A percentile compares a stretch with the other conserved stretches of the same genome.
These are phyloP conservation scores for Percina caprodes DNA, from an alignment of 2,113 vertebrate species.

Conservation along the genomic window DNA sequence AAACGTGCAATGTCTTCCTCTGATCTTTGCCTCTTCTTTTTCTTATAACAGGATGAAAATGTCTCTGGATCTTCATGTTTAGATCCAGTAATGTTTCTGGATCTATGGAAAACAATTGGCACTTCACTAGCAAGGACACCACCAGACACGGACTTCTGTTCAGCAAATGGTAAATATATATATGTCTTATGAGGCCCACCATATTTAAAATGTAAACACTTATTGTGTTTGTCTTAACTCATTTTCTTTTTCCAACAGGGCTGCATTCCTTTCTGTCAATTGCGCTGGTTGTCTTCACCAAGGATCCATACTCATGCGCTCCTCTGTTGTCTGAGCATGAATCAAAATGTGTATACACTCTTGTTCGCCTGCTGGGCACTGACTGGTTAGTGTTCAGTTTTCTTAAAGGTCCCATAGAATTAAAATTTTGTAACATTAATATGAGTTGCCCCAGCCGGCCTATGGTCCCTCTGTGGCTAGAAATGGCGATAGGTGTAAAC, in stretches of 20 bases:
- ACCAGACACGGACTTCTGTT: constrained; percentile 61
- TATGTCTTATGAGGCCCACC: rapidly evolving
- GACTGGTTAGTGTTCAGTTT: constrained; percentile 70
- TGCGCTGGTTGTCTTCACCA: constrained; percentile 68
- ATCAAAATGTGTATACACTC: constrained; percentile 69
- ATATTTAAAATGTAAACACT: not conserved
- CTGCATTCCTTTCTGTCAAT: constrained; percentile 75
- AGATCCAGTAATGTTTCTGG: constrained; percentile 63
- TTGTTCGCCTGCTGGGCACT: constrained; percentile 71
- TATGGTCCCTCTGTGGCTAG: no score
- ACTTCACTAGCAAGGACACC: constrained; percentile 50
- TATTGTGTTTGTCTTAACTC: rapidly evolving
- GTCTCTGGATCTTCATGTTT: constrained; percentile 43
- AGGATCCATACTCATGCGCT: constrained; percentile 72
- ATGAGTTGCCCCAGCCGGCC: no score
- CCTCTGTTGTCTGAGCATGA: constrained; percentile 67
- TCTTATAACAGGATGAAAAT: constrained; percentile 66
- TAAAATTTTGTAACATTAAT: no score
- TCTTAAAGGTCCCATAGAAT: not conserved
- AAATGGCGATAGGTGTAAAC: no score
- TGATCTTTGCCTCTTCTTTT: not conserved
- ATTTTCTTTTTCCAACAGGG: constrained; percentile 62
- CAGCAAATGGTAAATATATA: constrained; percentile 71
- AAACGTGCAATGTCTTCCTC: not conserved
- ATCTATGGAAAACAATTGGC: constrained; percentile 75